phyloP scores from a whole-genome alignment of 2,797 vertebrate genomes.

The Sorex maritimensis region DNA sequence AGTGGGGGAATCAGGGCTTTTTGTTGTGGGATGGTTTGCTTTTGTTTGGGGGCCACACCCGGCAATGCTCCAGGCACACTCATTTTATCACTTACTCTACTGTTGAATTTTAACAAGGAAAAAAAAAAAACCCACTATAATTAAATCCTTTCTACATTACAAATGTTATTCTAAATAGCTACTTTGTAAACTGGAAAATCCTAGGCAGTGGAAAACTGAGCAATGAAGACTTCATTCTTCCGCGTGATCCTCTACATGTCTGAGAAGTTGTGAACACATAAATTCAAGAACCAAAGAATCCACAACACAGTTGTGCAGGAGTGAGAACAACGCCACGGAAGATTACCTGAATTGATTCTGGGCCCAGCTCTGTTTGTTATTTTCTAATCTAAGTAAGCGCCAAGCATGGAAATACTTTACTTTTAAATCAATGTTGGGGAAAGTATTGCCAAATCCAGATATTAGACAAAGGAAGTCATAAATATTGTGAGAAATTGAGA shows the following conservation, averaged over 20 bases:
- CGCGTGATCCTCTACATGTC: neutral
- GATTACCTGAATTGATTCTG: neutral
- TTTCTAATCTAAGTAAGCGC: constrained; percentile 1
- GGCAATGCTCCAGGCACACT: neutral
- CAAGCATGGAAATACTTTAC: neutral
- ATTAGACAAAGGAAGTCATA: constrained; percentile 41
- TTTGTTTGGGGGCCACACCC: neutral
- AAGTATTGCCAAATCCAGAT: constrained; percentile 12
- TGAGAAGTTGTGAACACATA: neutral
- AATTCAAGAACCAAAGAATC: neutral
- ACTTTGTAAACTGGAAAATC: neutral
- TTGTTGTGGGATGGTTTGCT: no score
- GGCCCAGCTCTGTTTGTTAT: neutral
- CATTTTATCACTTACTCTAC: neutral
- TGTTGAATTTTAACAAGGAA: neutral
- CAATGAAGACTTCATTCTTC: neutral
- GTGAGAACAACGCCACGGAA: neutral
- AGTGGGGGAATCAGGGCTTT: neutral
- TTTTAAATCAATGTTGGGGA: neutral
- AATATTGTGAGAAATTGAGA: constrained; percentile 25
- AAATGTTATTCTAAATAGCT: neutral
- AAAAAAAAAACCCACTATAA: neutral
- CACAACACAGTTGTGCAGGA: neutral
- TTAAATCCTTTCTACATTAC: neutral
- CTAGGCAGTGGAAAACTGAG: neutral